Evolutionary conservation across 2,888 invertebrate species (phyloP).

Genomic region (Catocala fraxini): DNA sequence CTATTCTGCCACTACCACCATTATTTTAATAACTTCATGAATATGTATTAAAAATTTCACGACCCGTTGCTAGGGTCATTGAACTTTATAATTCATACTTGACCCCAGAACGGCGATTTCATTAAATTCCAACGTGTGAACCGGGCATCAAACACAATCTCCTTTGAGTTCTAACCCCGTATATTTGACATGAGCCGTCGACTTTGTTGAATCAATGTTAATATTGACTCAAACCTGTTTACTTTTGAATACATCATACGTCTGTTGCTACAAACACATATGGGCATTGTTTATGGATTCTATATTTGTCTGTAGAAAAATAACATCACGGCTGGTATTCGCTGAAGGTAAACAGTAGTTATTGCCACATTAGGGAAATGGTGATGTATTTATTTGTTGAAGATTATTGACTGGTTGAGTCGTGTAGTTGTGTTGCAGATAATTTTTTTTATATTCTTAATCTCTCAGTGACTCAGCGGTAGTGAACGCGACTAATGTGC

Average conservation of each 20-base stretch:
- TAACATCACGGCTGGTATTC: constrained; percentile 3
- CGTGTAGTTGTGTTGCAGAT: too few relatives aligned
- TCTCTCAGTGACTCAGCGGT: too few relatives aligned
- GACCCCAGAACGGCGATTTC: neutral
- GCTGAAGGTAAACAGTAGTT: neutral
- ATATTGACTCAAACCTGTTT: constrained; percentile 43
- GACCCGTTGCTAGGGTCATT: neutral
- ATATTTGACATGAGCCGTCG: constrained; percentile 27
- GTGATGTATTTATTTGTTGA: too few relatives aligned
- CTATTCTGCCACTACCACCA: neutral
- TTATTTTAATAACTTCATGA: neutral
- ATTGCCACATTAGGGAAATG: too few relatives aligned
- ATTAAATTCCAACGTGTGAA: constrained; percentile 2
- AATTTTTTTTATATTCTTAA: too few relatives aligned
- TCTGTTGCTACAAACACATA: constrained; percentile 35
- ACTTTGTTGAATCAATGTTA: constrained; percentile 30
- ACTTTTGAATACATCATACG: constrained; percentile 30
- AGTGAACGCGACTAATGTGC: too few relatives aligned
- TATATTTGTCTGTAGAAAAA: constrained; percentile 32
- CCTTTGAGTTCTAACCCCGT: constrained; percentile 6
- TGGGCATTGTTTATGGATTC: constrained; percentile 41
- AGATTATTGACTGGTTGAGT: too few relatives aligned
- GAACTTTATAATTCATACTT: neutral
- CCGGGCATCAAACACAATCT: neutral
- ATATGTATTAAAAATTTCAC: constrained; percentile 1